phyloP scores from a whole-genome alignment of 1,140 invertebrate species.

The Ganaspis sp. region DNA sequence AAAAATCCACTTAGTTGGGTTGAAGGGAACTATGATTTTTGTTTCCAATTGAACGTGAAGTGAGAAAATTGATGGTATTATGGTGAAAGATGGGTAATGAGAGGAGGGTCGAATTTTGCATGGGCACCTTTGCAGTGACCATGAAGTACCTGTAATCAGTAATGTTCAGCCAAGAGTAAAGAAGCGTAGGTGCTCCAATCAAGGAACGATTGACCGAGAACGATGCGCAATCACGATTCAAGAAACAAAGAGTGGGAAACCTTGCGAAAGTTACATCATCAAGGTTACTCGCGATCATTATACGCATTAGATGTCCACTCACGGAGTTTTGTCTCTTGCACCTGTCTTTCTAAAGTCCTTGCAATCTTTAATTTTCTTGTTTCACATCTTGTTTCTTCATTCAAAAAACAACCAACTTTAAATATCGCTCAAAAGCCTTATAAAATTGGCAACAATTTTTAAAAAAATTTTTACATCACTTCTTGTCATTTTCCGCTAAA shows the following conservation, averaged over 20 bases:
- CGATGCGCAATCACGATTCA: background rate
- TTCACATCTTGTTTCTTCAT: background rate
- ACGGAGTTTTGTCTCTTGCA: conserved; percentile 12
- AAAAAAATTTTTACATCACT: too few species aligned
- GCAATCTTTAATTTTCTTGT: background rate
- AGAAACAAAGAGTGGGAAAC: conserved; percentile 38
- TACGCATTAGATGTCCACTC: conserved; percentile 45
- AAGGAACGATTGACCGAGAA: conserved; percentile 18
- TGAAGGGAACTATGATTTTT: background rate
- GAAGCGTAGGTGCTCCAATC: conserved; percentile 14
- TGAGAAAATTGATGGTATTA: background rate
- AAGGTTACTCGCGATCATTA: conserved; percentile 53
- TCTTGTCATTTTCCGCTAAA: too few species aligned
- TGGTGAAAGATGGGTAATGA: background rate
- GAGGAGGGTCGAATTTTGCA: background rate
- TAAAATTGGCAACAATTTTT: too few species aligned
- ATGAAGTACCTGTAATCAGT: background rate
- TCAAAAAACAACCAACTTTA: background rate
- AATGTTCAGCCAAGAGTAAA: background rate
- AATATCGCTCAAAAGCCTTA: too few species aligned
- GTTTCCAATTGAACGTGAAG: background rate
- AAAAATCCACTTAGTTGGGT: too few species aligned
- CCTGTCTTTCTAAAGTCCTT: conserved; percentile 5
- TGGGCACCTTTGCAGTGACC: background rate
- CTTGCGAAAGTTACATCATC: conserved; percentile 58